Evolutionary conservation across 1,140 invertebrate species (phyloP), one percentile per base, ranked within the genome.

Genomic region (Drosophila truncata): DNA sequence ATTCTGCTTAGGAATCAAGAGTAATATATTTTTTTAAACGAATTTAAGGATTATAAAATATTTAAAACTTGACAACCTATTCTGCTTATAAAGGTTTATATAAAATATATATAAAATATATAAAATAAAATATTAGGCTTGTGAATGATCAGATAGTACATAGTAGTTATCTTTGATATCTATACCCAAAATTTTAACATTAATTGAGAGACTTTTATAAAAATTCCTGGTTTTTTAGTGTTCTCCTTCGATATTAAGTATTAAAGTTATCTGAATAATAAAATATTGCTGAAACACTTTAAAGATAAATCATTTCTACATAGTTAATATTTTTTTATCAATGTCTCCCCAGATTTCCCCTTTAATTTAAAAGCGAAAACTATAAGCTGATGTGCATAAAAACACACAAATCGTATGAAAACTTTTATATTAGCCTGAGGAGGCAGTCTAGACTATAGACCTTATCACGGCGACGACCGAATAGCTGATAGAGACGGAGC

Each of bases 401-500:
- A n/a, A 31, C 11, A 23, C 41, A 50, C 25, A 25, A 25, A 13
- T 23, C 27, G 23, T 11, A 27, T 2, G 20, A 63, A 62, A 54
- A 63, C 39, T 63, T 60, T 63, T 41, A 13, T 60, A 50, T 72
- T 73, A 20, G 13, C 27, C 49, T 50, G 18, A 35, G 52, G 52
- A 49, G 27, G 35, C 44, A 10, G 70, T 74, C 58, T 62, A 73
- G 55, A 74, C 18, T 54, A 57, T 55, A 74, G 70, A 54, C 58
- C 71, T 74, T 74, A 74, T 74, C 71, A 75, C 35, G 29, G n/a
- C 49, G 9, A 37, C 41, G 11, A 25, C 33, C 14, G 50, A 37
- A 57, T 29, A 58, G 65, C 71, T 74, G 71, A 74, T 74, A 74
- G 69, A 74, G 31, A 52, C 66, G 62, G 31, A 55, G 47, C 58